A percentile compares a stretch with the other conserved stretches of the same genome.
Evolutionary conservation across 2,113 vertebrate genomes (phyloP).

Genomic region (Elephas maximus): DNA sequence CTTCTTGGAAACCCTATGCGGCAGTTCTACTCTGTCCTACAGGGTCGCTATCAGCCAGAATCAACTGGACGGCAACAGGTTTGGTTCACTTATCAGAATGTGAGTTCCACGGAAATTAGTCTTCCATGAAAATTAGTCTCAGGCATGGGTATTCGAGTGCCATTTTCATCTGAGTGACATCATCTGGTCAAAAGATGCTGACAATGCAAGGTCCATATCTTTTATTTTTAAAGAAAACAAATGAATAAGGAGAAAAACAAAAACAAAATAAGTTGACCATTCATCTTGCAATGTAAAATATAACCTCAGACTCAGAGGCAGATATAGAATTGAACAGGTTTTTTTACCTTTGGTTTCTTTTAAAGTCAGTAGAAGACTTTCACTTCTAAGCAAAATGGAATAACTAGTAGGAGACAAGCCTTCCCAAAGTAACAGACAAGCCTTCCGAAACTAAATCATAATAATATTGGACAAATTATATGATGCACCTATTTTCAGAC

Average conservation of each 20-base stretch:
- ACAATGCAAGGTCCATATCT: background rate
- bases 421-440: background rate
- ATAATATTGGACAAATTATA: background rate
- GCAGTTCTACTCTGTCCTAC: too few species aligned
- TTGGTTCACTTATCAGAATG: background rate
- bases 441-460: background rate
- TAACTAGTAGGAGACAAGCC: background rate
- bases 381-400: background rate
- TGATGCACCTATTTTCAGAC: conserved; percentile 23
- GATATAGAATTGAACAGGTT: background rate
- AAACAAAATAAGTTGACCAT: background rate
- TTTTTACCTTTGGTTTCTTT: background rate
- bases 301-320: background rate
- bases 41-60: too few species aligned
- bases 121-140: background rate
- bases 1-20: too few species aligned
- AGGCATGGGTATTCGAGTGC: background rate
- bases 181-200: background rate
- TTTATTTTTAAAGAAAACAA: background rate
- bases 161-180: background rate
- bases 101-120: background rate
- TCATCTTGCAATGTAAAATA: conserved; percentile 31
- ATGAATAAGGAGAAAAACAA: background rate
- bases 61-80: too few species aligned
- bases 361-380: background rate